Conservation (phyloP, 2,888 invertebrate genomes). For the Drosophila borealis region DNA sequence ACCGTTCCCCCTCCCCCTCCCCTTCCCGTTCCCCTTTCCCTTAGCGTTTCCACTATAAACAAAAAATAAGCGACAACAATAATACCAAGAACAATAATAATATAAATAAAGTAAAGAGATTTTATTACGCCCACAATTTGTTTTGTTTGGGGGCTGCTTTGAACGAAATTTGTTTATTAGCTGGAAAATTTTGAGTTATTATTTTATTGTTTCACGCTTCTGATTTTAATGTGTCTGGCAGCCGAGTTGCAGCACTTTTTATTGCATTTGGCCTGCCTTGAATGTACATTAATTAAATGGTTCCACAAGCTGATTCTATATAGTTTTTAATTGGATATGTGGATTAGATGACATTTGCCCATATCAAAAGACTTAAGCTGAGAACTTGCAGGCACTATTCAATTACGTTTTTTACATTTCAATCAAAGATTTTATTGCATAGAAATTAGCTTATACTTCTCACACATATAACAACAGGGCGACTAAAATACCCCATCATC, state of each 20-base stretch:
- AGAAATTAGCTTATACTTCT: too few species aligned
- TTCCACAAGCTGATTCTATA: slow-evolving; percentile 49
- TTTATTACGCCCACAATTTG: slow-evolving; percentile 50
- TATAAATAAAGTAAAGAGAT: slow-evolving; percentile 53
- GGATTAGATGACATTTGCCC: background rate
- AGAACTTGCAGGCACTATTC: slow-evolving; percentile 25
- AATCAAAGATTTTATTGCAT: too few species aligned
- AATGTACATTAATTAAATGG: slow-evolving; percentile 46
- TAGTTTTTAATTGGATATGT: background rate
- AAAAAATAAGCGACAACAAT: background rate
- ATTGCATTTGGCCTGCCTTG: slow-evolving; percentile 13
- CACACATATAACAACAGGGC: too few species aligned
- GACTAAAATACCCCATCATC: background rate
- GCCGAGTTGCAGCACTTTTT: slow-evolving; percentile 11
- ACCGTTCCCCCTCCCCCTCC: slow-evolving; percentile 39
- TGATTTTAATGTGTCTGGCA: slow-evolving; percentile 33
- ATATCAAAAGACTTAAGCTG: slow-evolving; percentile 52
- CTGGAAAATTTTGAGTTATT: slow-evolving; percentile 59
- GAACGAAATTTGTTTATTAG: slow-evolving; percentile 67
- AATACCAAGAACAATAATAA: slow-evolving; percentile 20
- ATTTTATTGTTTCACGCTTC: slow-evolving; percentile 60
- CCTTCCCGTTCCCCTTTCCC: slow-evolving; percentile 43
- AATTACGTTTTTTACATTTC: too few species aligned
- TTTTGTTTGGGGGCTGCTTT: slow-evolving; percentile 23
- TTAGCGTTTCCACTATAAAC: slow-evolving; percentile 21